Evolutionary conservation across 1,140 invertebrate genomes (phyloP).

Genomic region (Oncopodura yosiiana): DNA sequence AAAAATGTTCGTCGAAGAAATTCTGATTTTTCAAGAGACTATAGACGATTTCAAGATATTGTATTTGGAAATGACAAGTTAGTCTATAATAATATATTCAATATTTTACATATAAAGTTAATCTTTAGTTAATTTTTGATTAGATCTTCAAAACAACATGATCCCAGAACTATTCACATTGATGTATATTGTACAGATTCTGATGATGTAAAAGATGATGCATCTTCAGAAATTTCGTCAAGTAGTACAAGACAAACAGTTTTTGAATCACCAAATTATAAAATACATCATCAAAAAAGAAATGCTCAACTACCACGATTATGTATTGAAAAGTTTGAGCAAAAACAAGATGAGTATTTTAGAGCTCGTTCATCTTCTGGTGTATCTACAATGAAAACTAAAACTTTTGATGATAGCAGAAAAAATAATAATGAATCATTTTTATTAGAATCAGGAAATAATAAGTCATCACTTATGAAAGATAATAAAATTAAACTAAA

Average conservation of each 20-base stretch:
- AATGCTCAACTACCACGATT: slow-evolving; percentile 19
- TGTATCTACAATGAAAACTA: too few species aligned
- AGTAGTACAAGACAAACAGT: slow-evolving; percentile 57
- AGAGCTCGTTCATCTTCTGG: too few species aligned
- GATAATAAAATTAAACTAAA: neutral
- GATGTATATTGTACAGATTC: slow-evolving; percentile 66
- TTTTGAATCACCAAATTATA: slow-evolving; percentile 51
- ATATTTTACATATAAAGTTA: too few species aligned
- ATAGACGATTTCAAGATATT: too few species aligned
- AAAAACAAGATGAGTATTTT: too few species aligned
- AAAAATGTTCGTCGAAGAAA: too few species aligned
- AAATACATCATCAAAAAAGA: slow-evolving; percentile 45
- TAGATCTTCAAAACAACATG: neutral
- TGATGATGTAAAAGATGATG: slow-evolving; percentile 42
- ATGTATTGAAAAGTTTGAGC: too few species aligned
- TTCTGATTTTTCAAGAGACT: too few species aligned
- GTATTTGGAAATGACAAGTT: too few species aligned
- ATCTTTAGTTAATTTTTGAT: neutral
- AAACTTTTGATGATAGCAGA: too few species aligned
- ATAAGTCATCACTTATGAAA: neutral
- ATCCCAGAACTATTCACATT: slow-evolving; percentile 61
- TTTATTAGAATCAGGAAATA: neutral
- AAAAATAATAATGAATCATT: too few species aligned
- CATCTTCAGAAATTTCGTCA: slow-evolving; percentile 38
- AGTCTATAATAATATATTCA: too few species aligned